Evolutionary conservation across 2,797 vertebrate species (phyloP), one percentile per base, ranked within the genome.

Genomic region (Dermochelys coriacea): DNA sequence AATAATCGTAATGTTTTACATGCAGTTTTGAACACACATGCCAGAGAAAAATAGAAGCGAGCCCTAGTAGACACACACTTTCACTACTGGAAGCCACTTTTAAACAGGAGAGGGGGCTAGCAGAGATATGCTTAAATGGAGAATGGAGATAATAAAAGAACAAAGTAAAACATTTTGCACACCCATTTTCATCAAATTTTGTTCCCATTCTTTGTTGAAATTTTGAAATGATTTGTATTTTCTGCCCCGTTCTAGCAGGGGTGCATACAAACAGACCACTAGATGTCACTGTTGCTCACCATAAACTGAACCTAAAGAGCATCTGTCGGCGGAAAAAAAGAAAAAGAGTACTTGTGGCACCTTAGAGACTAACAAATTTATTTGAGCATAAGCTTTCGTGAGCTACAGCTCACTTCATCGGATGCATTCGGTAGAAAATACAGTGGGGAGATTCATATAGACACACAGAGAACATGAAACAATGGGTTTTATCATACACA

Each of bases 281-380:
- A 37, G n/a, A 21, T 50, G 52, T 29, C 82, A 41, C 8, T 25
- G 12, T 1, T 7, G 15, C 15, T 21, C 31, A 37, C 84, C 89
- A 75, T 87, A 15, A 1, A 68, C 80, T 81, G 34, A 51, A 0
- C 45, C 12, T 34, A 77, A 80, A 54, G 71, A 89, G 52, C 0
- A 0, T 47, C 3, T 1, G 49, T 31, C 19, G 9, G 2, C 4
- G 41, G 45, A 29, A n/a, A n/a, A n/a, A n/a, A n/a, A n/a, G n/a
- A n/a, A n/a, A n/a, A n/a, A n/a, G n/a, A n/a, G n/a, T n/a, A n/a
- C n/a, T n/a, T n/a, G n/a, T n/a, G n/a, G n/a, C n/a, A n/a, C n/a
- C n/a, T n/a, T n/a, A n/a, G n/a, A n/a, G n/a, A n/a, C n/a, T n/a
- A n/a, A n/a, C n/a, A n/a, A n/a, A n/a, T n/a, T n/a, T n/a, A n/a